A percentile compares a stretch with the other conserved stretches of the same genome.
Conservation (phyloP, 2,888 invertebrate genomes). For the Diarsia brunnea region DNA sequence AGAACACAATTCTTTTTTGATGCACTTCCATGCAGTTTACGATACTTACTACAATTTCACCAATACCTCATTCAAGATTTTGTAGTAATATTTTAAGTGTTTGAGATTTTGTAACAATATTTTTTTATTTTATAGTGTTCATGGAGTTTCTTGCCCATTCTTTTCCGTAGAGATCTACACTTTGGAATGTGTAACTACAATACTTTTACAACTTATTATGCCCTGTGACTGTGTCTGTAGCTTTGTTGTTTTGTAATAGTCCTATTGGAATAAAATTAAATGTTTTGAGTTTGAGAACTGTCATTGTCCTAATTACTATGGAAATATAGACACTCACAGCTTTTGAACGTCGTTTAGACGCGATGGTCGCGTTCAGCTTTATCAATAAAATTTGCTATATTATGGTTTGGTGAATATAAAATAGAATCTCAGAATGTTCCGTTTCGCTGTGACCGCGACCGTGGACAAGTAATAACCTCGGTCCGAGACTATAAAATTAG, state of each 20-base stretch:
- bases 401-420: neutral
- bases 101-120: too few species aligned
- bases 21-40: neutral
- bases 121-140: too few species aligned
- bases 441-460: slow-evolving; percentile 29
- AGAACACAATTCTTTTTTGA: neutral
- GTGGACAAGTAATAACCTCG: slow-evolving; percentile 21
- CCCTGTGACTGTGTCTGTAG: too few species aligned
- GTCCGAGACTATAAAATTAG: slow-evolving; percentile 39
- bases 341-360: neutral
- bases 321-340: neutral
- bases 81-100: too few species aligned
- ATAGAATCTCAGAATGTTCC: slow-evolving; percentile 1
- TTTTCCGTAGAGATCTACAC: too few species aligned
- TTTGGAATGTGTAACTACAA: too few species aligned
- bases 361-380: neutral
- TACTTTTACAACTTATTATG: too few species aligned
- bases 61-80: neutral
- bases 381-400: neutral
- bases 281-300: too few species aligned
- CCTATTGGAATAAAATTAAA: too few species aligned
- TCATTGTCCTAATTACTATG: neutral
- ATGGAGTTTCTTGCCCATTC: too few species aligned
- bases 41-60: neutral
- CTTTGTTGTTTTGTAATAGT: too few species aligned